Evolutionary conservation across 2,113 vertebrate genomes (phyloP), one percentile per base, ranked within the genome.

Genomic region (Cololabis saira): DNA sequence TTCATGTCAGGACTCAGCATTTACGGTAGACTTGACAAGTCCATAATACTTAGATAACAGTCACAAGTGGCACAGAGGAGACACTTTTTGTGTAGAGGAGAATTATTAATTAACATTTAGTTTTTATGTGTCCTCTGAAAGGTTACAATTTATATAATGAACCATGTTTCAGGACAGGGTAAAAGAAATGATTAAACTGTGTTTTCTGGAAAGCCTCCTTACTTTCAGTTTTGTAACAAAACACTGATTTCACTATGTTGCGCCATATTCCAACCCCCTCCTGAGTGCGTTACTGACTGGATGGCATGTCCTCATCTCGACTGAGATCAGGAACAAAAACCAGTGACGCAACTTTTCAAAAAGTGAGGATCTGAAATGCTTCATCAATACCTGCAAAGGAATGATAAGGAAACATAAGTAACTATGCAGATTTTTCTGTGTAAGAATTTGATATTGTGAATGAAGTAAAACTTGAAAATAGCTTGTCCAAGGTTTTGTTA

Each of bases 221-320:
- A 37, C 9, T 7, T 18, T 2, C 13, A 27, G 21, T n/a, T 27
- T 3, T 9, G 10, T 37, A 37, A 37, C 10, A 9, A 37, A 9
- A 70, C 21, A 27, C 37, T 61, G 70, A 70, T 81, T 85, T 71
- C 73, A 61, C 59, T 40, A 19, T 55, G 42, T 80, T 83, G 78
- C 50, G 0, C 62, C 66, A 71, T 50, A 21, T 41, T 37, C 0
- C 0, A 48, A 53, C 22, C 33, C 33, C 41, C 57, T 27, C 65
- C 51, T 51, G 12, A 71, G 53, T 19, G 18, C 57, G 14, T 8
- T 11, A 40, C 33, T 19, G 30, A 47, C 44, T 17, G 18, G 17
- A 69, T 51, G 41, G 48, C 45, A 40, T 19, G 12, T 61, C 21
- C 61, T 75, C 51, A 71, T 78, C 49, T 49, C 40, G 47, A 13